phyloP scores from a whole-genome alignment of 2,113 vertebrate genomes.

The Sebastes fasciatus region DNA sequence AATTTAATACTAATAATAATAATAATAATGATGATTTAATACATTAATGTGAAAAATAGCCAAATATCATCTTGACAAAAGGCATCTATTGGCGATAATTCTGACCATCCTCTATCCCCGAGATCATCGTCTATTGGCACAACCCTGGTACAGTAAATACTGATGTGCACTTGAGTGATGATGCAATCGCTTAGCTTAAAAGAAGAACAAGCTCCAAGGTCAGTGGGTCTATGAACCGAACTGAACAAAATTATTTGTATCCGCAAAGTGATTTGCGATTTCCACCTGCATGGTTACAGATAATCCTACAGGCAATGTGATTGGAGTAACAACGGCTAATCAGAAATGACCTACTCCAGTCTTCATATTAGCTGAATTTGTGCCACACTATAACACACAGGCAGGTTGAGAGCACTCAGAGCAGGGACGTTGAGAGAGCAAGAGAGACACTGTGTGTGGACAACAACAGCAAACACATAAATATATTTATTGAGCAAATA shows the following conservation, averaged over 20 bases:
- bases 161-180: not conserved
- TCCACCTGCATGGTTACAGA: not conserved
- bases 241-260: not conserved
- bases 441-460: not conserved
- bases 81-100: no score
- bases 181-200: not conserved
- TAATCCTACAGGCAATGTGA: not conserved
- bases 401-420: not conserved
- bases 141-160: not conserved
- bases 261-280: not conserved
- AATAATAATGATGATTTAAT: no score
- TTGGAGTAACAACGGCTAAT: not conserved
- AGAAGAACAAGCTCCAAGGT: not conserved
- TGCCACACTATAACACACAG: conserved; percentile 2
- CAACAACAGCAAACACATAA: not conserved
- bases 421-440: not conserved
- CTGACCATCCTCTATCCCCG: no score
- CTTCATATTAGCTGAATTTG: conserved; percentile 32
- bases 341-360: not conserved
- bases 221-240: not conserved
- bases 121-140: no score
- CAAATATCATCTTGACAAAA: no score
- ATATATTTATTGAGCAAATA: not conserved
- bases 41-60: no score
- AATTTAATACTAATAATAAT: no score